phyloP scores from a whole-genome alignment of 2,797 vertebrate genomes.

The Scyliorhinus canicula region DNA sequence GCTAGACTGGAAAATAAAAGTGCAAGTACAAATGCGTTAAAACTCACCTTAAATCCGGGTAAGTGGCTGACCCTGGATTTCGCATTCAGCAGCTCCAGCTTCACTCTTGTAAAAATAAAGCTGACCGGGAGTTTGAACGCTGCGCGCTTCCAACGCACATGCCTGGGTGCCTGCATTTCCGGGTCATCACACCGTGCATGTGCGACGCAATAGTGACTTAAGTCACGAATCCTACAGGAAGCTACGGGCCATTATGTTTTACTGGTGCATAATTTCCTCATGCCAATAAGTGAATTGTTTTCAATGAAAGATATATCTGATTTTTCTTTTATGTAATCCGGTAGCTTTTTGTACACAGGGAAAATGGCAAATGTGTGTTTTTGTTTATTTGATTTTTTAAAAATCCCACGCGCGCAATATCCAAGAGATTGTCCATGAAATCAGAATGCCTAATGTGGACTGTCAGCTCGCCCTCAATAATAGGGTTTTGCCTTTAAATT shows the following conservation, averaged over 20 bases:
- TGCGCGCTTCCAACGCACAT: no score
- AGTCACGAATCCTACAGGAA: no score
- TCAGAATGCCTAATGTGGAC: background rate
- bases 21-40: no score
- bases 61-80: no score
- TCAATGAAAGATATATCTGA: background rate
- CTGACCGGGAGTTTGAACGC: no score
- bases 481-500: background rate
- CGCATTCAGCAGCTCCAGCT: no score
- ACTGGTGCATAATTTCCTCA: background rate
- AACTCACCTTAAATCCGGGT: no score
- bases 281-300: background rate
- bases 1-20: no score
- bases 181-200: no score
- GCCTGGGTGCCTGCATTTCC: no score
- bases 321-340: background rate
- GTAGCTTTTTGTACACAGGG: background rate
- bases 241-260: background rate
- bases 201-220: no score
- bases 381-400: background rate
- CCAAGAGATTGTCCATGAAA: background rate
- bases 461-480: background rate
- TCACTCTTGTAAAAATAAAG: no score
- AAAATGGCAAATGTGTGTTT: background rate
- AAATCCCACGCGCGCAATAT: background rate